Conservation (phyloP, 2,797 vertebrate genomes). For the Enteromius trimaculatus region DNA sequence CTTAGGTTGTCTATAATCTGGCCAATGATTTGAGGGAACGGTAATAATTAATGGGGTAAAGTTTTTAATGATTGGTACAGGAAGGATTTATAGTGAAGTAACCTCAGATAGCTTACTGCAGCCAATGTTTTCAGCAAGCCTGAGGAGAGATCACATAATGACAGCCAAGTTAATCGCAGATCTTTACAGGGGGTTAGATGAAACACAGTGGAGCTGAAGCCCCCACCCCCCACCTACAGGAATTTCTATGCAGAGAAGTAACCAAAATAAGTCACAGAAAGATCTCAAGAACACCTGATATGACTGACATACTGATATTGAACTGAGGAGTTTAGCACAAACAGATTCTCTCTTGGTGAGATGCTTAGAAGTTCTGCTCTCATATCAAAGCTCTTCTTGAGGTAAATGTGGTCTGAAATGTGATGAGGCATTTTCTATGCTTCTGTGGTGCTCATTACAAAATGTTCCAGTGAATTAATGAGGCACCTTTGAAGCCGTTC, state of each 20-base stretch:
- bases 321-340: not conserved
- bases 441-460: conserved; percentile 19
- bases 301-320: not conserved
- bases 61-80: not conserved
- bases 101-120: not conserved
- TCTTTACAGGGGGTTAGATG: not conserved
- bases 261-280: conserved; percentile 1
- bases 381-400: conserved; percentile 9
- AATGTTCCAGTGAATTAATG: conserved; percentile 37
- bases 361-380: conserved; percentile 10
- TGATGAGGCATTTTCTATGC: not conserved
- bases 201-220: not conserved
- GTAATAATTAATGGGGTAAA: no score
- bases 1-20: not conserved
- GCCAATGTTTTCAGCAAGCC: not conserved
- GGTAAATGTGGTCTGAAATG: conserved; percentile 7
- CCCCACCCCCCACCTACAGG: not conserved
- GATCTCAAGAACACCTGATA: not conserved
- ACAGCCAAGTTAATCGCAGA: not conserved
- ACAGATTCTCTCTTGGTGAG: not conserved
- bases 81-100: not conserved
- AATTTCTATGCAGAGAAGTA: not conserved
- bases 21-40: not conserved
- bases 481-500: conserved; percentile 21
- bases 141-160: not conserved